Evolutionary conservation across 2,113 vertebrate species (phyloP), one percentile per base, ranked within the genome.

Genomic region (Odocoileus hemionus): DNA sequence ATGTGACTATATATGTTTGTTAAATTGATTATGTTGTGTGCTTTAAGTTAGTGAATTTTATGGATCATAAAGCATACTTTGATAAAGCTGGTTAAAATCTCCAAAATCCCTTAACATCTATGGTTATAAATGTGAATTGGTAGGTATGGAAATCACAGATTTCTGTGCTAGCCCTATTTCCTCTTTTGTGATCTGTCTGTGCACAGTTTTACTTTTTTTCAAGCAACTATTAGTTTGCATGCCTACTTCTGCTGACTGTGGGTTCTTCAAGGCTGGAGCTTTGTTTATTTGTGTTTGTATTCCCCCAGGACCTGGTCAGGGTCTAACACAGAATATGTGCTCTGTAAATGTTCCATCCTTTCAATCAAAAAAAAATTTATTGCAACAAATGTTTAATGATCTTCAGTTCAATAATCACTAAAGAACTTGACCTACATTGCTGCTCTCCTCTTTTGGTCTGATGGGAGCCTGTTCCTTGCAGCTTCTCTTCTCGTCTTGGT

Each of bases 381-480:
- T 97, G 83, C 25, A 67, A 89, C 86, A 92, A 96, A 97, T 96
- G 80, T 89, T 94, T 95, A 96, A 90, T 76, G 90, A 96, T 95
- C 43, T 74, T 54, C 43, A 92, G 92, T 61, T 96, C 96, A 87
- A 92, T 96, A 90, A 61, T 86, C 33, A 67, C 36, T 90, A 70
- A 91, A 55, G 80, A 39, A 83, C 74, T 25, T 96, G 76, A 85
- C 47, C 78, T 39, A 54, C 25, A n/a, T 70, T 87, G 89, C 12
- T 60, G 23, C 67, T 96, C 21, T 43, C 52, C 50, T 95, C 52
- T 93, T 54, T 52, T 10, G 91, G 30, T 61, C 67, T 86, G 21
- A 14, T 50, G 55, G 60, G 14, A 91, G 21, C 15, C 26, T 83
- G 4, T 61, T 96, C 36, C 45, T 91, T 78, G 11, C 15, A 84